Evolutionary conservation across 2,113 vertebrate genomes (phyloP), one percentile per base, ranked within the genome.

Genomic region (Tichodroma muraria): DNA sequence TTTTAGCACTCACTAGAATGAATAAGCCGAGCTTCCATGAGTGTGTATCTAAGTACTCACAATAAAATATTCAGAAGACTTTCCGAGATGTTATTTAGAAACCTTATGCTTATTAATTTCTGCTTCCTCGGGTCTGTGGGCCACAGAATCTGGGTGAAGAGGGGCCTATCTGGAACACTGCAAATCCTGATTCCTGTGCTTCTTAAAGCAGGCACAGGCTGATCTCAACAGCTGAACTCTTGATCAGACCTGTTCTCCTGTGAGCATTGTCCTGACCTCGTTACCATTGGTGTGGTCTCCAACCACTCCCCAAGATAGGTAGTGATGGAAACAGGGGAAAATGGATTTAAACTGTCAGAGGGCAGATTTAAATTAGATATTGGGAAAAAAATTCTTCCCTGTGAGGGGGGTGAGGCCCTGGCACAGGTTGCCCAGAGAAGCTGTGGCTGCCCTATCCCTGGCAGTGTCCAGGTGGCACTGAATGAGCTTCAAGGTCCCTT

Each of bases 41-140:
- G 37, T 25, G 42, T 83, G 25, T 85, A 33, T 54, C 68, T 40
- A 85, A 95, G 91, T 85, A 49, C 91, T 88, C 63, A 88, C 0
- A 33, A 85, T 96, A 65, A 96, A 97, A 95, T 88, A 96, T 93
- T 95, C 82, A 95, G 38, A 37, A 85, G 84, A 50, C 84, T 92
- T 82, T 44, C 44, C 5, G 8, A 88, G 93, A 79, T 70, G 49
- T 85, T 89, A 73, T 40, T 88, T 69, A 47, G 50, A 70, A 94
- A 35, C 38, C 31, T 93, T 35, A 6, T 63, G 33, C 81, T 63
- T 73, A 73, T 82, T 85, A 80, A 63, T 82, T 94, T 61, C 71
- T 88, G 17, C 87, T 92, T 94, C 68, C 75, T 52, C 17, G 37
- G 30, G 59, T 91, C 59, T 91, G 24, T 47, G 54, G 75, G 81